Base-by-base conservation (phyloP, 2,797 vertebrate species). In the Dromococcyx pavoninus region DNA sequence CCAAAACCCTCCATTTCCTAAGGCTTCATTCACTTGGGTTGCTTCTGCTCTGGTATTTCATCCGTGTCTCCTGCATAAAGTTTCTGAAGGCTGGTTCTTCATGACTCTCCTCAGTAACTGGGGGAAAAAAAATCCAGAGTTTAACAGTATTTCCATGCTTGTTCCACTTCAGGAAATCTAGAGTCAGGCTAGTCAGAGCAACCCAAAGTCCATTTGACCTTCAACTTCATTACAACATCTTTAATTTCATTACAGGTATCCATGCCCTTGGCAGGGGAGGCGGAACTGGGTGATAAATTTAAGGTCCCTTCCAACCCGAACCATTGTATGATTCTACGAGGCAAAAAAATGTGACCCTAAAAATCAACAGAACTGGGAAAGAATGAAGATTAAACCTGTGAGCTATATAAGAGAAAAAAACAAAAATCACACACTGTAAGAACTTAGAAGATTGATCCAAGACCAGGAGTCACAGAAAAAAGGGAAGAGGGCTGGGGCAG, bases 21-120 rank as follows among this genome's bases (percentile, higher is more conserved):
- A 66, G 23, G 44, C n/a, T 65, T 94, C 78, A 82, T 43, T 96
- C 41, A 32, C 96, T 94, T 43, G 96, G 98, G 57, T 85, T 97
- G 93, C 97, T 98, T 75, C 98, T 98, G 67, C 97, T 98, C 93
- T 98, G 97, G 87, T 98, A 98, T 57, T 98, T 98, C 90, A 98
- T 95, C 94, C 94, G 97, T 17, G 98, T 96, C 61, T 99, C 98
- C 80, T 98, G 98, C 97, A 99, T 97, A 93, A 99, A 99, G 96
- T 98, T 99, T 80, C 97, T 97, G 54, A 99, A 99, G 21, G 99
- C 98, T 33, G 98, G 97, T 12, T 93, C 95, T 97, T 99, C 99
- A 15, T 97, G 99, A 94, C 99, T 99, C 88, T 99, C 98, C 96
- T 99, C 99, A 15, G 98, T 98, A 67, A 97, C 99, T 99, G 70